Evolutionary conservation across 2,888 invertebrate genomes (phyloP), one percentile per base, ranked within the genome.

Genomic region (Diachrysia chrysitis): DNA sequence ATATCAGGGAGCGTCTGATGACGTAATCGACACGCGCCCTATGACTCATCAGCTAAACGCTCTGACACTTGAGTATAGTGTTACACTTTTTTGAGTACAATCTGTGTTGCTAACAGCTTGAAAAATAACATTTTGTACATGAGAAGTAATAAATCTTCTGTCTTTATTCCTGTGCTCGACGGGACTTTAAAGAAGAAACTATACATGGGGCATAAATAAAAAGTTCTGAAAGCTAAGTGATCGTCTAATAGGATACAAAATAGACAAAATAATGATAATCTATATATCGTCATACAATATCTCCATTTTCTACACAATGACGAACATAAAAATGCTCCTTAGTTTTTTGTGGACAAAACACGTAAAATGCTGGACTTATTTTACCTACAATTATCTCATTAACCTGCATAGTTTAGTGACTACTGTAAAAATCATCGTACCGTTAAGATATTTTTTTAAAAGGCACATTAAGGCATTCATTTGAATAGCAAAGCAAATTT

Each of bases 11-110:
- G 72, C 53, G 73, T 70, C 80, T 57, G 46, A 14, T 75, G 62
- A 69, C 78, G 69, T 74, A 78, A 81, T 16, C 54, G 65, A 37
- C 71, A 64, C 66, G 64, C 73, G 66, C 71, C 54, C 10, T 9
- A 37, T 79, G 73, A 79, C 64, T 69, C 69, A 79, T 21, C 57
- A 25, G 17, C 54, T 54, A 29, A 60, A 68, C 69, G 62, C 56
- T 66, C 21, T 25, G 25, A 10, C 66, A 56, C 48, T 62, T 58
- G 29, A 16, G 46, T 61, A 16, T 21, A n/a, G 14, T 14, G 17
- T 63, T 56, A 48, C 58, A 0, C 29, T 58, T 65, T 58, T 65
- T 53, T 37, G 58, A 14, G 12, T 23, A 42, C n/a, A 59, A 23
- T 32, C 16, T n/a, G 46, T 35, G 23, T 17, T n/a, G 42, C n/a